phyloP scores from a whole-genome alignment of 2,113 vertebrate species.

The Fulmarus glacialis region DNA sequence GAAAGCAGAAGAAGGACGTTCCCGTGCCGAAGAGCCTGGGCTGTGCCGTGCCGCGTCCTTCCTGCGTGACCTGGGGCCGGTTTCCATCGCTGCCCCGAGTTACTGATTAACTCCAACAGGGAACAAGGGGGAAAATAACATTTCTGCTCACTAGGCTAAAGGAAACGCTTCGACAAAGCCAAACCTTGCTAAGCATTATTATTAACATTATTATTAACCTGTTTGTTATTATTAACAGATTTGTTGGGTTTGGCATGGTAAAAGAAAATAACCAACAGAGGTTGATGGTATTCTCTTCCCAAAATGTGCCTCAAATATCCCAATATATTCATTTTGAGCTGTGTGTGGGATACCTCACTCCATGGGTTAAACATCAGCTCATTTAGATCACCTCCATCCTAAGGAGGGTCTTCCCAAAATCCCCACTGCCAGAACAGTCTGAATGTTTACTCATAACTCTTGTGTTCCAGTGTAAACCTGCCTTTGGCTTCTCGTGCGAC shows the following conservation, averaged over 20 bases:
- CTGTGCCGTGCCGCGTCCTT: accelerated
- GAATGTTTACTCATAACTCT: not conserved
- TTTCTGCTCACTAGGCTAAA: not conserved
- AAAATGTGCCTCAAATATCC: not conserved
- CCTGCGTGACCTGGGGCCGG: not conserved
- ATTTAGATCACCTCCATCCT: not conserved
- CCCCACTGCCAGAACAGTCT: too few species aligned
- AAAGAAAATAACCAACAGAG: not conserved
- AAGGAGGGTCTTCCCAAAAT: not conserved
- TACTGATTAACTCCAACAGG: not conserved
- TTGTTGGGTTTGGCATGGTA: not conserved
- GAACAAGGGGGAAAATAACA: not conserved
- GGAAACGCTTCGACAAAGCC: not conserved
- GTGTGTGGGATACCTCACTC: accelerated
- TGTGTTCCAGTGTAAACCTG: not conserved
- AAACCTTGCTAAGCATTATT: accelerated
- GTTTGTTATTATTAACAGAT: accelerated
- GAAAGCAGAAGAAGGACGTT: not conserved
- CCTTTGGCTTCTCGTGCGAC: accelerated
- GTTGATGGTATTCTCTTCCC: not conserved
- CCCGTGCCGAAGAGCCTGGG: accelerated
- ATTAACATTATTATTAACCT: accelerated
- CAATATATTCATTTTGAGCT: accelerated
- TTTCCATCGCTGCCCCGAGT: not conserved
- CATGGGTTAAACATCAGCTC: not conserved